These are phyloP conservation scores for Neocloeon triangulifer DNA, from an alignment of 1,140 invertebrate genomes.

Conservation along the genomic window DNA sequence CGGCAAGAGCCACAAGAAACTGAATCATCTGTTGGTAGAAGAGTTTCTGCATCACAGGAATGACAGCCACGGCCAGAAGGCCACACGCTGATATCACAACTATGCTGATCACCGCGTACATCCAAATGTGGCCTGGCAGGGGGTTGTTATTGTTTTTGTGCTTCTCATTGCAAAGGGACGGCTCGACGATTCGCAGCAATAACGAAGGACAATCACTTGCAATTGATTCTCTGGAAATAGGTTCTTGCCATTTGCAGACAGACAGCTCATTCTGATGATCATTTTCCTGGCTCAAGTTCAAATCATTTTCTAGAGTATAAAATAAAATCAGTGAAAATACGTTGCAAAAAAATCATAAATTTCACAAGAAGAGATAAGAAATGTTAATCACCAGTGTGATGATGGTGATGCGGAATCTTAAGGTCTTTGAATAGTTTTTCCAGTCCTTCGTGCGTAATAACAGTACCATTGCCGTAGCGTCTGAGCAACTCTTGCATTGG, in stretches of 20 bases:
- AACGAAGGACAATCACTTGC: background rate
- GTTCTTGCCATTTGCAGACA: constrained; percentile 6
- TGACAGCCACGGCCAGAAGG: constrained; percentile 57
- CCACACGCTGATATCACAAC: constrained; percentile 65
- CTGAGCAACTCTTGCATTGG: no score
- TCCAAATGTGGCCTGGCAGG: constrained; percentile 32
- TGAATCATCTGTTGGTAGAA: constrained; percentile 80
- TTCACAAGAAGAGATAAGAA: no score
- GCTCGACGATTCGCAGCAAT: constrained; percentile 11
- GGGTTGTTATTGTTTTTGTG: background rate
- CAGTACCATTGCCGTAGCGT: no score
- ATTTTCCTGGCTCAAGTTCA: constrained; percentile 1
- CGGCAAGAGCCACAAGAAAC: constrained; percentile 75
- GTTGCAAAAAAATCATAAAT: no score
- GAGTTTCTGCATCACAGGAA: constrained; percentile 70
- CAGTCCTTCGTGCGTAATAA: no score
- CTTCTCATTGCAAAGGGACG: constrained; percentile 9
- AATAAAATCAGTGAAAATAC: no score
- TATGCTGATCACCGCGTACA: constrained; percentile 58
- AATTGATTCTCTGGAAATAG: constrained; percentile 6
- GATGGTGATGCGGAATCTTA: no score
- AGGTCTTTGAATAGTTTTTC: no score
- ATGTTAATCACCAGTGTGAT: no score
- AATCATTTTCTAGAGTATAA: constrained; percentile 7
- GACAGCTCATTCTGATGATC: constrained; percentile 7